Percentiles rank a stretch among this genome's conserved stretches.
Evolutionary conservation across 1,140 invertebrate species (phyloP).

Genomic region (Notospermus geniculatus): DNA sequence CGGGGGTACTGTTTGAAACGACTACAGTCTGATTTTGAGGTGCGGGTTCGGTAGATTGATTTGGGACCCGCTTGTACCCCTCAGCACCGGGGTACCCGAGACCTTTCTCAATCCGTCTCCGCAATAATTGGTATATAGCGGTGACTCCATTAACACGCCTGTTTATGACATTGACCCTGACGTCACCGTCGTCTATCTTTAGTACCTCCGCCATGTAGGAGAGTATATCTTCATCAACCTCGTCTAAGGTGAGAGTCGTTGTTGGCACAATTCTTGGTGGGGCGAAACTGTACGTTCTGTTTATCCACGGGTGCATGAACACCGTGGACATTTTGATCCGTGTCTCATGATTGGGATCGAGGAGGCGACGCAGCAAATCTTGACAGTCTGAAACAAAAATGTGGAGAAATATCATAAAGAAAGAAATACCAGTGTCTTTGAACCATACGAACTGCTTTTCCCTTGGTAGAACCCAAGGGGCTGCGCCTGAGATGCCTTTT

Average conservation of each 20-base stretch:
- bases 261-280: conserved; percentile 24
- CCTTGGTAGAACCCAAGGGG: too few relatives aligned
- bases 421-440: too few relatives aligned
- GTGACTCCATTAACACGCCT: conserved; percentile 35
- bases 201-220: conserved; percentile 38
- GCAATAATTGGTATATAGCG: conserved; percentile 32
- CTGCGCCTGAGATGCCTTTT: too few relatives aligned
- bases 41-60: too few relatives aligned
- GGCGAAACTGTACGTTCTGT: conserved; percentile 22
- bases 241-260: conserved; percentile 20
- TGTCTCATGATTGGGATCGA: conserved; percentile 30
- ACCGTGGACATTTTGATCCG: conserved; percentile 40
- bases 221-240: conserved; percentile 29
- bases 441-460: too few relatives aligned
- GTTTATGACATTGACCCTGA: conserved; percentile 34
- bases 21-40: too few relatives aligned
- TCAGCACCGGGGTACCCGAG: too few relatives aligned
- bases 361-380: conserved; percentile 35
- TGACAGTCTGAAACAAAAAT: conserved; percentile 31
- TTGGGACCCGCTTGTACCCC: too few relatives aligned
- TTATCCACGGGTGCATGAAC: conserved; percentile 37
- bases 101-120: too few relatives aligned
- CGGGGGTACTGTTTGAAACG: too few relatives aligned
- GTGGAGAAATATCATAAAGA: background rate
- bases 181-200: conserved; percentile 35